Conservation (phyloP, 1,140 invertebrate genomes). For the Ctenoplectra terminalis region DNA sequence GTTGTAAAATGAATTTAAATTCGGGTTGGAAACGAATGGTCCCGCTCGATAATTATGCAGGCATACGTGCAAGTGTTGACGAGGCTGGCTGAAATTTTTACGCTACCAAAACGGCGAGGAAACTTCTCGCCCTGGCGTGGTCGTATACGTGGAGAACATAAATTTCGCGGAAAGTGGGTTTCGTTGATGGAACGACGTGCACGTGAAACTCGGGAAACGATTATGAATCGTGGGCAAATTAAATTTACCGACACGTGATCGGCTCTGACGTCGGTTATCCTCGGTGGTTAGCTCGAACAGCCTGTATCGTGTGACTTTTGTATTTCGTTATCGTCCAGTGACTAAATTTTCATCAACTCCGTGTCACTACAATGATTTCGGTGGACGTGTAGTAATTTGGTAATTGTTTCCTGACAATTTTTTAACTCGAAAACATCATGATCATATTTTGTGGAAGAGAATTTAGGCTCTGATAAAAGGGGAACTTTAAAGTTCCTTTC, state of each 20-base stretch:
- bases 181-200: conserved; percentile 7
- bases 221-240: conserved; percentile 20
- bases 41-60: no score
- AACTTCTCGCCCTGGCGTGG: background rate
- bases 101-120: background rate
- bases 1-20: background rate
- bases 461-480: no score
- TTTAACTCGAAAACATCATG: no score
- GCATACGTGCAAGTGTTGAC: background rate
- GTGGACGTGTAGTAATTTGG: no score
- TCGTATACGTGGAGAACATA: conserved; percentile 2
- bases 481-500: no score
- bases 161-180: conserved; percentile 14
- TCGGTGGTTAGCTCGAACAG: background rate
- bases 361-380: background rate
- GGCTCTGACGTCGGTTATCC: conserved; percentile 4
- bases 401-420: no score
- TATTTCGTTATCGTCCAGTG: background rate
- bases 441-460: no score
- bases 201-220: background rate
- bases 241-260: conserved; percentile 14
- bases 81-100: conserved; percentile 7
- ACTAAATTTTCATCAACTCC: background rate
- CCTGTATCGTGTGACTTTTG: background rate
- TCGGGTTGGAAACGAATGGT: background rate